Evolutionary conservation across 1,140 invertebrate species (phyloP), one percentile per base, ranked within the genome.

Genomic region (Orius insidiosus): DNA sequence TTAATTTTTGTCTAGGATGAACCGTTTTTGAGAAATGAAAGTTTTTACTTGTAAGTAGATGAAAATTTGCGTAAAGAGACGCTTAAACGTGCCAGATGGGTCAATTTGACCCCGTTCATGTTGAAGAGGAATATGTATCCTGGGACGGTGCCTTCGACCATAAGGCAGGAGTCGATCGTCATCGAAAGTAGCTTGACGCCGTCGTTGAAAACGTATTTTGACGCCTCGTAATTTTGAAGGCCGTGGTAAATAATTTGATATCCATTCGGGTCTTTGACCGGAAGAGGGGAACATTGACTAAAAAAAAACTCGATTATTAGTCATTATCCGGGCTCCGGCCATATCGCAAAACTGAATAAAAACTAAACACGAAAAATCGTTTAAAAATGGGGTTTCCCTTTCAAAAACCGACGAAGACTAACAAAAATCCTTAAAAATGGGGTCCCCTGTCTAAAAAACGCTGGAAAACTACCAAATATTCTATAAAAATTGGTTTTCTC

Each of bases 121-220:
- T 75, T 72, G 53, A 75, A 75, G 45, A 75, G 64, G 35, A 74
- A 69, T 38, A 76, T 63, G 55, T 73, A 72, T 3, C 72, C 72
- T 10, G 46, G n/a, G 44, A 18, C 13, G 5, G 33, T 33, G 2
- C 30, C 43, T 15, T 49, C 30, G 10, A 16, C 31, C n/a, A 33
- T 43, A 16, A 75, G 52, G 45, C 69, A 64, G 24, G 70, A 58
- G 52, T 76, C 74, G 50, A 74, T 72, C 53, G 72, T 70, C 71
- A 75, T 74, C 57, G 72, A 74, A 56, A 76, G 73, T 1, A 69
- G 65, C 53, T 71, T 67, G 5, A 75, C 63, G 0, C 66, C 68
- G 50, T 74, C 71, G 14, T 64, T 65, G 56, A 76, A 72, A 52
- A 68, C 64, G 50, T 75, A 58, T 54, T 71, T 72, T 40, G 66